Evolutionary conservation across 1,140 invertebrate species (phyloP), one percentile per base, ranked within the genome.

Genomic region (Metaphire vulgaris): DNA sequence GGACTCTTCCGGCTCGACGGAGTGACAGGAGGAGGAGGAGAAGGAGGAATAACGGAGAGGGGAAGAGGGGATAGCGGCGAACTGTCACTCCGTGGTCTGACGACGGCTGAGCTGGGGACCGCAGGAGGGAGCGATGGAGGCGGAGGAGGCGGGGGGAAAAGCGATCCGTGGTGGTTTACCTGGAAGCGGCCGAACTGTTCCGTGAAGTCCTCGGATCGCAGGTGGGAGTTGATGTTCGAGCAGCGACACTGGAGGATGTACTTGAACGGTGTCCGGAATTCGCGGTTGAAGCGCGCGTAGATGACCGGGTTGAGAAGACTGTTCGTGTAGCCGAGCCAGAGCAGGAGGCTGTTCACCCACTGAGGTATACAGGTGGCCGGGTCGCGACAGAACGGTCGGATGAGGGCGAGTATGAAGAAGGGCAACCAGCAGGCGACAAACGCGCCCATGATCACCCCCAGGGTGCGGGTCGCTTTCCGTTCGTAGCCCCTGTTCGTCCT

Each of bases 281-380:
- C 98, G 81, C 97, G 94, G 86, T 97, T 97, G 87, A 98, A 96
- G 85, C 95, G n/a, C n/a, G n/a, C n/a, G n/a, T n/a, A n/a, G n/a
- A n/a, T n/a, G n/a, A n/a, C n/a, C n/a, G n/a, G n/a, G 96, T 99
- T 99, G 79, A 99, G 94, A 88, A 95, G 96, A 34, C 94, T 97
- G 85, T 98, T 98, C 31, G 95, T 94, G 0, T 95, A 92, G 0
- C 96, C 96, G 2, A 99, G 88, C 96, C 96, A 99, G 84, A 84
- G 82, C 74, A 83, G 81, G 0, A 78, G 69, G 30, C 31, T 64
- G 14, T 92, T 93, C 34, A 77, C 30, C 76, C 76, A 77, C 29
- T 75, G 56, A 28, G 76, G 76, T 26, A 77, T 80, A 30, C n/a
- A n/a, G 34, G 34, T 30, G 26, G 69, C 33, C 77, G 86, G 87